A percentile compares a stretch with the other conserved stretches of the same genome.
Evolutionary conservation across 2,113 vertebrate genomes (phyloP).

Genomic region (Merops nubicus): DNA sequence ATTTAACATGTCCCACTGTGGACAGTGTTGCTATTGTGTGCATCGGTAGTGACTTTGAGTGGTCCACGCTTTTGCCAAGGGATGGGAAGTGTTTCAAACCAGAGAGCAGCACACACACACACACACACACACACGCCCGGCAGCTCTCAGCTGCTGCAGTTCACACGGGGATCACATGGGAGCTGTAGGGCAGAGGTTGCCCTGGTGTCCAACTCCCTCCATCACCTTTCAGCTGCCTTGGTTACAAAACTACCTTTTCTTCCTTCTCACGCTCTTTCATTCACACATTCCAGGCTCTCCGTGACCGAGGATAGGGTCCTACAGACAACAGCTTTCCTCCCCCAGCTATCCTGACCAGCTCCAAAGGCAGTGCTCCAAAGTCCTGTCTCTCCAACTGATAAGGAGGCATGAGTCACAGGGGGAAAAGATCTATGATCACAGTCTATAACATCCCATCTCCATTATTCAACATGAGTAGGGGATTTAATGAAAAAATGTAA

Average conservation of each 20-base stretch:
- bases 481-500: background rate
- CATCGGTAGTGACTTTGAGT: background rate
- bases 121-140: rapidly evolving
- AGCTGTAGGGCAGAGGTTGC: background rate
- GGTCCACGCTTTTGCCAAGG: background rate
- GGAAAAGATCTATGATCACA: background rate
- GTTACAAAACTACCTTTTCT: background rate
- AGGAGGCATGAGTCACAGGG: background rate
- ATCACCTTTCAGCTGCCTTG: background rate
- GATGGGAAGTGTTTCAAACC: background rate
- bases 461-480: background rate
- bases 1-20: background rate
- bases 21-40: background rate
- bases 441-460: background rate
- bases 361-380: background rate
- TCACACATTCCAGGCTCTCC: background rate
- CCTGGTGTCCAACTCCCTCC: background rate
- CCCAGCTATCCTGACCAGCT: background rate
- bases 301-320: background rate
- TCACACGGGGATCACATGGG: background rate
- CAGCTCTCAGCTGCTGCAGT: background rate
- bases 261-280: background rate
- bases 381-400: background rate
- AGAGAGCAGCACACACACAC: too few relatives aligned
- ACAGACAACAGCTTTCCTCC: background rate